Conservation (phyloP, 2,113 vertebrate species). For the Nanger granti region DNA sequence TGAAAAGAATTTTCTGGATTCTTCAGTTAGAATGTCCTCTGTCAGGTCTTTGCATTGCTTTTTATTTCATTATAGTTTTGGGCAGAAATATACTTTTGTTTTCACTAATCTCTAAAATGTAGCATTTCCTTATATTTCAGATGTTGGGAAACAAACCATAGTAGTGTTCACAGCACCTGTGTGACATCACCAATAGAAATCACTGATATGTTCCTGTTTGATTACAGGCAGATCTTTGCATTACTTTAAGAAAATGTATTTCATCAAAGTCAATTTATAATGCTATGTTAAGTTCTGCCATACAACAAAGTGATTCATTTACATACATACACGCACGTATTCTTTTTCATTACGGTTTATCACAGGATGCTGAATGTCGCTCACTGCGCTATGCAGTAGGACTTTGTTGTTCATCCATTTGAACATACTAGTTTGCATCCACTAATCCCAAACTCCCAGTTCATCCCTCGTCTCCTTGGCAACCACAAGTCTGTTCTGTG, state of each 20-base stretch:
- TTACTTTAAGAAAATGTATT: neutral
- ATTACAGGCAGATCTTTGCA: neutral
- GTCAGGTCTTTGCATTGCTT: neutral
- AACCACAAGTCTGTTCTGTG: neutral
- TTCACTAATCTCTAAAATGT: neutral
- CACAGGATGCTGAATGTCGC: neutral
- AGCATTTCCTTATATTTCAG: neutral
- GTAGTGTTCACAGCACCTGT: neutral
- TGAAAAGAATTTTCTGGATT: neutral
- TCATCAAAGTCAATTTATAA: neutral
- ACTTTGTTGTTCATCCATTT: neutral
- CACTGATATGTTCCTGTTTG: neutral
- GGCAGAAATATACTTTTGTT: neutral
- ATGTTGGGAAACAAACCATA: neutral
- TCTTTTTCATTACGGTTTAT: neutral
- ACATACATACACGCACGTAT: rapidly evolving
- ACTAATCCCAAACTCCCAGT: neutral
- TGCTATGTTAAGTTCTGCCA: neutral
- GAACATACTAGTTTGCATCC: neutral
- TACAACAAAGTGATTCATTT: neutral
- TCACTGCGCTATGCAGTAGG: neutral
- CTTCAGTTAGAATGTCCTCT: neutral
- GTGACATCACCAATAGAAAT: neutral
- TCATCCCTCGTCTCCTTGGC: neutral
- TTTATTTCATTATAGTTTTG: neutral